These are phyloP conservation scores for Lethenteron camtschaticum DNA, from an alignment of 2,113 vertebrate genomes.

Conservation along the genomic window DNA sequence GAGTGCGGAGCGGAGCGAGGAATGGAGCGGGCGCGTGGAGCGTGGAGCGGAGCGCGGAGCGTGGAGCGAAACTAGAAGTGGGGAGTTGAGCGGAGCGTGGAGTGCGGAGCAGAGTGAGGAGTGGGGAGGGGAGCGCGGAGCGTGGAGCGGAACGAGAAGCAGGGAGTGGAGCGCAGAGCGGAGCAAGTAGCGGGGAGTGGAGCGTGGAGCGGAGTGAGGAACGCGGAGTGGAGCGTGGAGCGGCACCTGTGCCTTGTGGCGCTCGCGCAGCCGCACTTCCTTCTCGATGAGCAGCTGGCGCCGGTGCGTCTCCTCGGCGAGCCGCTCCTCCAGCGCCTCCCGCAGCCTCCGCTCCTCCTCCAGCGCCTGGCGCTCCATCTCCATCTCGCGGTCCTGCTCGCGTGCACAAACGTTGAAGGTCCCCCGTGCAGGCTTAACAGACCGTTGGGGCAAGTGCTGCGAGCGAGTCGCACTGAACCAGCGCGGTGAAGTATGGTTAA, in stretches of 20 bases:
- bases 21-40: neutral
- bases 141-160: neutral
- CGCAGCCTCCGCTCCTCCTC: conserved; percentile 63
- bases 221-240: too few species aligned
- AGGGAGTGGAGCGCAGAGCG: neutral
- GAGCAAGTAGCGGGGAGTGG: too few species aligned
- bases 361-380: conserved; percentile 55
- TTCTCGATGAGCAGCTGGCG: conserved; percentile 78
- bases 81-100: neutral
- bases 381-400: conserved; percentile 70
- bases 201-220: too few species aligned
- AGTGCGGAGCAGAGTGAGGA: neutral
- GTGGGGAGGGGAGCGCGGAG: neutral
- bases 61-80: neutral
- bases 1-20: neutral
- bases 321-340: conserved; percentile 60
- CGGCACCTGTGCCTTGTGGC: conserved; percentile 62
- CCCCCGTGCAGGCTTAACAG: too few species aligned
- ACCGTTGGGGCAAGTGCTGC: too few species aligned
- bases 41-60: neutral
- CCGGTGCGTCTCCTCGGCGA: conserved; percentile 73
- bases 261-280: conserved; percentile 80
- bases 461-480: too few species aligned
- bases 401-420: too few species aligned
- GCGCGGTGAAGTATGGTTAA: too few species aligned